Percentiles rank a stretch among this genome's conserved stretches.
These are phyloP conservation scores for Corydoras sp. DNA, from an alignment of 2,113 vertebrate species.

Conservation along the genomic window DNA sequence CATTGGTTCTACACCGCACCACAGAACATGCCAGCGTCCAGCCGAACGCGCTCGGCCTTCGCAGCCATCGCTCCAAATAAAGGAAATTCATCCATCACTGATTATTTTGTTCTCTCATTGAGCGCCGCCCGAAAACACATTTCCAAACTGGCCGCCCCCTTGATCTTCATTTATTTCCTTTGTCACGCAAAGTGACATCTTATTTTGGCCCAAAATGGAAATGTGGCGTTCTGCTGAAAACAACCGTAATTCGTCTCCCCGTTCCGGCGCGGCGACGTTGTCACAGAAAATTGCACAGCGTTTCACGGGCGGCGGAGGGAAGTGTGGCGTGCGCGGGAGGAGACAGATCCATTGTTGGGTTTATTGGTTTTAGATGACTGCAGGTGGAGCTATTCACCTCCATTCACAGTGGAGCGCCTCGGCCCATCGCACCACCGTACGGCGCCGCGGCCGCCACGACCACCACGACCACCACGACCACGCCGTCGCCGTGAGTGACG, in stretches of 20 bases:
- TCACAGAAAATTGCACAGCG: too few relatives aligned
- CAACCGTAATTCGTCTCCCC: slow-evolving; percentile 20
- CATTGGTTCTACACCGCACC: too few relatives aligned
- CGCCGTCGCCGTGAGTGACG: slow-evolving; percentile 35
- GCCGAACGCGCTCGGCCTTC: too few relatives aligned
- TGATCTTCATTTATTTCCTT: slow-evolving; percentile 26
- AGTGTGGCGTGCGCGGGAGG: too few relatives aligned
- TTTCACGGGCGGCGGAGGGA: too few relatives aligned
- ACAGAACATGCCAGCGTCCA: too few relatives aligned
- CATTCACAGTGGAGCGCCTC: slow-evolving; percentile 17
- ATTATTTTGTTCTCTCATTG: not conserved
- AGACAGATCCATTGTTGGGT: slow-evolving; percentile 4
- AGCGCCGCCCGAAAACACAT: slow-evolving; percentile 5
- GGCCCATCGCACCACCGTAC: not conserved
- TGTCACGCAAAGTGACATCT: slow-evolving; percentile 36
- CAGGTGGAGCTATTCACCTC: slow-evolving; percentile 35
- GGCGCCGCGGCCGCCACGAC: not conserved
- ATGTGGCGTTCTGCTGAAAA: slow-evolving; percentile 30
- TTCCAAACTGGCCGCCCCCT: slow-evolving; percentile 22
- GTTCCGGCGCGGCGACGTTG: not conserved
- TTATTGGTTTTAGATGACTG: slow-evolving; percentile 39
- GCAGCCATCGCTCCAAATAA: slow-evolving; percentile 9
- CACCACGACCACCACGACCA: slow-evolving; percentile 10
- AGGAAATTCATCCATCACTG: not conserved
- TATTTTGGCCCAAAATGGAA: slow-evolving; percentile 38